Base-by-base conservation (phyloP, 2,797 vertebrate genomes). In the Crenichthys baileyi region DNA sequence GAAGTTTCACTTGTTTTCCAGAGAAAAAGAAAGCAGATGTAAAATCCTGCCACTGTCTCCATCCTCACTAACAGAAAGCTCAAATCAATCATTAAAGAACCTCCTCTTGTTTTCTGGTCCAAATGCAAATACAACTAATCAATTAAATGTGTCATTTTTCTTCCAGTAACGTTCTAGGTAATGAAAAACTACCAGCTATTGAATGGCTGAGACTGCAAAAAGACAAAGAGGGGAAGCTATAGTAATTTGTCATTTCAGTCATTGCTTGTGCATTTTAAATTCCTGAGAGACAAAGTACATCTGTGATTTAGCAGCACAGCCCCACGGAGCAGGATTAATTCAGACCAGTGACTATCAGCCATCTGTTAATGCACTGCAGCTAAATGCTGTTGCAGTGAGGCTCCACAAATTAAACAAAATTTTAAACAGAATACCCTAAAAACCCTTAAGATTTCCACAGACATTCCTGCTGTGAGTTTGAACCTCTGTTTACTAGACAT, bases 201-300 rank as follows among this genome's bases (percentile, higher is more conserved):
- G 60, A 6, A 24, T 24, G 41, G 67, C 67, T 70, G 41, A 70
- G 67, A 11, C 67, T 46, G 67, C 67, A 46, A 46, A 70, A 70
- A n/a, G 63, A 46, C 67, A 70, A 70, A 46, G 41, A 58, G 9
- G n/a, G 41, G 39, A 68, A 70, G 12, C 67, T 15, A 1, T 24
- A 44, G 67, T 41, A 26, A 24, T 70, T 70, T n/a, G 24, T n/a
- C 65, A 46, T 68, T 26, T 44, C 3, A 70, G 46, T 70, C 41
- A 70, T 46, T 46, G 22, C 4, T 46, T 46, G 67, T 70, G 67
- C 67, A 44, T 70, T 70, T 46, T 44, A 70, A 70, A 70, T n/a
- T 46, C 67, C 67, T 16, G 22, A 68, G 65, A 46, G 41, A 16
- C 11, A 5, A 46, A 46, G 67, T 41, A 46, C 1, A 16, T n/a